Conservation (phyloP, 2,888 invertebrate species). For the Cataglyphis albicans region DNA sequence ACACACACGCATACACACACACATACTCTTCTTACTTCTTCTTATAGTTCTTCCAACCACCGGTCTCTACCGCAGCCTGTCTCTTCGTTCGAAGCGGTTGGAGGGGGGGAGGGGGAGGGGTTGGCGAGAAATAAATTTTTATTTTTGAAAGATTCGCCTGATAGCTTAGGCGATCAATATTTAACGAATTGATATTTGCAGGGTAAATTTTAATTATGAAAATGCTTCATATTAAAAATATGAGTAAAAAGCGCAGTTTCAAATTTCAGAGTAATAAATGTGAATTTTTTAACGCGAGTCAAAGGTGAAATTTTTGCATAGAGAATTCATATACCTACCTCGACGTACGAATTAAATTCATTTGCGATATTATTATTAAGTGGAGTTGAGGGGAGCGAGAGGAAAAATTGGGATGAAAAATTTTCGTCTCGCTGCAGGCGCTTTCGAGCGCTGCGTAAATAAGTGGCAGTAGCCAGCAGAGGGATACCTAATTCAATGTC, state of each 20-base stretch:
- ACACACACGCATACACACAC: too few relatives aligned
- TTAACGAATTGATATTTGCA: background rate
- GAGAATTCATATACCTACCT: conserved; percentile 19
- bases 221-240: background rate
- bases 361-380: conserved; percentile 38
- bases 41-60: conserved; percentile 37
- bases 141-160: background rate
- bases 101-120: background rate
- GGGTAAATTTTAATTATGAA: background rate
- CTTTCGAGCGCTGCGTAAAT: conserved; percentile 15
- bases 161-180: background rate
- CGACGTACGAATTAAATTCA: conserved; percentile 30
- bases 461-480: conserved; percentile 42
- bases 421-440: background rate
- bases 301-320: conserved; percentile 25
- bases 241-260: background rate
- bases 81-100: conserved; percentile 45
- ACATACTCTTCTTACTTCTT: background rate
- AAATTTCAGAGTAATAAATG: conserved; percentile 7
- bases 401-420: conserved; percentile 29
- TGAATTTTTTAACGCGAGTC: background rate
- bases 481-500: conserved; percentile 43
- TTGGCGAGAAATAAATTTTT: conserved; percentile 12
- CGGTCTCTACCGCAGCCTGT: conserved; percentile 23
- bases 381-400: conserved; percentile 6